phyloP scores from a whole-genome alignment of 1,140 invertebrate species.

The Drosophila kepulauana region DNA sequence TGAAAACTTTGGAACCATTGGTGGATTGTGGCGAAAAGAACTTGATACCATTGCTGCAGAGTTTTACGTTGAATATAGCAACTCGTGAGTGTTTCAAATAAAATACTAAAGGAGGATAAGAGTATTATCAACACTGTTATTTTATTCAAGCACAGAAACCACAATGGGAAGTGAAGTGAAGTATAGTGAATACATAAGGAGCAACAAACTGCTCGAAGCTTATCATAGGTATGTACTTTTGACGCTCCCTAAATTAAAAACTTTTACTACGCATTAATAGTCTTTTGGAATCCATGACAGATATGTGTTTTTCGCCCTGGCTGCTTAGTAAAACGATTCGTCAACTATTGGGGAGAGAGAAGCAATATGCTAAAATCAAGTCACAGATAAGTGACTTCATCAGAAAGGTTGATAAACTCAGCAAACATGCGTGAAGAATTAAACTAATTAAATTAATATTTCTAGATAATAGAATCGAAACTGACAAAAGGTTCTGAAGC shows the following conservation, averaged over 20 bases:
- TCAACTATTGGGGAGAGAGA: slow-evolving; percentile 54
- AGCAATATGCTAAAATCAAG: slow-evolving; percentile 58
- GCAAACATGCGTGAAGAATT: background rate
- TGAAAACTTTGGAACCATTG: too few species aligned
- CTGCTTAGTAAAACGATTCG: slow-evolving; percentile 47
- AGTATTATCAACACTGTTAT: too few species aligned
- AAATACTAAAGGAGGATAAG: too few species aligned
- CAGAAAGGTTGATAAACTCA: slow-evolving; percentile 38
- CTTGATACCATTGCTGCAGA: too few species aligned
- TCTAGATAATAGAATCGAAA: slow-evolving; percentile 63
- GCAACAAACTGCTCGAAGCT: slow-evolving; percentile 48
- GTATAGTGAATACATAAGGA: slow-evolving; percentile 40
- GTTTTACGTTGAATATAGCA: too few species aligned
- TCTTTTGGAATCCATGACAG: slow-evolving; percentile 72
- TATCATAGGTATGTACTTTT: slow-evolving; percentile 71
- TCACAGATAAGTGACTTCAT: slow-evolving; percentile 65
- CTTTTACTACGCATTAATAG: slow-evolving; percentile 61
- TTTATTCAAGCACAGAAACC: slow-evolving; percentile 64
- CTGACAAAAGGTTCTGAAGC: slow-evolving; percentile 20
- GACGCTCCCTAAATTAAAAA: background rate
- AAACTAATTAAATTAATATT: background rate
- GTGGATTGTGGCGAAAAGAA: too few species aligned
- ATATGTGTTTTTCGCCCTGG: slow-evolving; percentile 79
- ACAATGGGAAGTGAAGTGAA: slow-evolving; percentile 74
- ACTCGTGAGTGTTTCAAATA: too few species aligned